Conservation (phyloP, 2,797 vertebrate species). For the Coregonus ussuriensis region DNA sequence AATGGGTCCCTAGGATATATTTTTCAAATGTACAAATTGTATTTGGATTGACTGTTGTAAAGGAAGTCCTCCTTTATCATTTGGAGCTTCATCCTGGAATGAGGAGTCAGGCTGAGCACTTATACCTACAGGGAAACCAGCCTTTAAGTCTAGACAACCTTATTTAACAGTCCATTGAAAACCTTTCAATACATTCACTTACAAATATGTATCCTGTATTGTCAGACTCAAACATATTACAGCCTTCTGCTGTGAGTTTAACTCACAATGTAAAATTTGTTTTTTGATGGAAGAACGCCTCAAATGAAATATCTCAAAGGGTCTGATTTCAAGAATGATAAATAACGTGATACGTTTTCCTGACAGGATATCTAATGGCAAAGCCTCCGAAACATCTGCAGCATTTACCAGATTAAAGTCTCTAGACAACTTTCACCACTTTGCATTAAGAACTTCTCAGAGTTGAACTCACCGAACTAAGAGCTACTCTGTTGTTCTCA, state of each 20-base stretch:
- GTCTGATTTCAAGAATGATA: no score
- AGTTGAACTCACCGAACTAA: neutral
- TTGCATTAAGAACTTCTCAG: conserved; percentile 30
- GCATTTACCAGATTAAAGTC: conserved; percentile 41
- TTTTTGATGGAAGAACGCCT: no score
- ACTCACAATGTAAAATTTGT: no score
- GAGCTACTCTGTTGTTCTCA: conserved; percentile 45
- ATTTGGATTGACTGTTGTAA: conserved; percentile 16
- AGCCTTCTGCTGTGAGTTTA: neutral
- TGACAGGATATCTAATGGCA: conserved; percentile 8
- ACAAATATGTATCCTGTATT: neutral
- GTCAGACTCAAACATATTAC: neutral
- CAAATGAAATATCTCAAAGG: no score
- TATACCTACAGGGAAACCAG: conserved; percentile 50
- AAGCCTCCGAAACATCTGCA: conserved; percentile 26
- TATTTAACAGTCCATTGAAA: neutral
- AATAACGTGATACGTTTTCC: neutral
- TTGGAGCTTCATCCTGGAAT: conserved; percentile 38
- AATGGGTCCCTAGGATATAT: conserved; percentile 28
- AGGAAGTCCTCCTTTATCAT: conserved; percentile 43
- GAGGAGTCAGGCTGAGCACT: conserved; percentile 42
- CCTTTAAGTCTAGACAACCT: conserved; percentile 10
- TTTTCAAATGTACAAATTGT: conserved; percentile 15
- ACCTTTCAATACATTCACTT: neutral
- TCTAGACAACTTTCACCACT: conserved; percentile 36